phyloP scores from a whole-genome alignment of 2,797 vertebrate species.

The Onychomys leucogaster region DNA sequence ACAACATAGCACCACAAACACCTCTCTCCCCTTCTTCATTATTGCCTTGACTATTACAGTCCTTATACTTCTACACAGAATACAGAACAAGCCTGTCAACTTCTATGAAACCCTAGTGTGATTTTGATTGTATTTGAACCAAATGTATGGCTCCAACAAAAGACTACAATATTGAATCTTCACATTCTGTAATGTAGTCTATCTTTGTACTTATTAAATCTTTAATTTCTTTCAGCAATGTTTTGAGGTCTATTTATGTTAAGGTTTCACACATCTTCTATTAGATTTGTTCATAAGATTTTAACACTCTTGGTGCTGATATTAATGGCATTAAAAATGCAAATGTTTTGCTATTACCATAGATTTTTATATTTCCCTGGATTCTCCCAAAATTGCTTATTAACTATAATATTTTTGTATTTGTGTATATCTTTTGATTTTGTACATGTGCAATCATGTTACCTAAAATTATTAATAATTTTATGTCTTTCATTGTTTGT shows the following conservation, averaged over 20 bases:
- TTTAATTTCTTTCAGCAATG: slow-evolving; percentile 16
- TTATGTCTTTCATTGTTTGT: neutral
- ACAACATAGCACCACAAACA: neutral
- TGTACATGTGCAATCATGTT: neutral
- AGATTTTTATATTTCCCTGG: slow-evolving; percentile 22
- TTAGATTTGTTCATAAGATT: slow-evolving; percentile 1
- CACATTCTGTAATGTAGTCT: slow-evolving; percentile 12
- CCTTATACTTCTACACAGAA: neutral
- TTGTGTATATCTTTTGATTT: neutral
- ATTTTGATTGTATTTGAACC: neutral
- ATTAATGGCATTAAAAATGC: neutral
- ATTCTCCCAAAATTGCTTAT: slow-evolving; percentile 29
- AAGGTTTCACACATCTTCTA: neutral
- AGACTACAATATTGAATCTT: neutral
- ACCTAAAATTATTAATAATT: slow-evolving; percentile 7
- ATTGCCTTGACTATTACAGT: neutral
- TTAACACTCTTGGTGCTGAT: neutral
- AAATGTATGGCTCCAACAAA: neutral
- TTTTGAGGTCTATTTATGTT: neutral
- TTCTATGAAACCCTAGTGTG: neutral
- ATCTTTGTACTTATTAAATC: neutral
- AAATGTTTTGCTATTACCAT: slow-evolving; percentile 10
- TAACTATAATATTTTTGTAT: neutral
- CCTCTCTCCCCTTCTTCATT: neutral
- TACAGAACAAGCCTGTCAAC: neutral